Evolutionary conservation across 2,113 vertebrate species (phyloP).

Genomic region (Myocastor coypus): DNA sequence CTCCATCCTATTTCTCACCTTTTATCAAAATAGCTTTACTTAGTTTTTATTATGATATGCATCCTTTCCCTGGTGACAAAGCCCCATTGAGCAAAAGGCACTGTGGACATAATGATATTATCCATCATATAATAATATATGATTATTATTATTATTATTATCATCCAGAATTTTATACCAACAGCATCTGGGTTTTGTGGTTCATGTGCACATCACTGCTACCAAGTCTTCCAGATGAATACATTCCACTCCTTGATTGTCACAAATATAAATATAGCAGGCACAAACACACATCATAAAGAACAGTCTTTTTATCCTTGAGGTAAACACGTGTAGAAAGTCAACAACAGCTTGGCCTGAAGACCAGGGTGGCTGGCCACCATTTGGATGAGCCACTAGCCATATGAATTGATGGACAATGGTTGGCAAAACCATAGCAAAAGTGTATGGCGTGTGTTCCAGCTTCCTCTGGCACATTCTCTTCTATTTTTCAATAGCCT

Average conservation of each 20-base stretch:
- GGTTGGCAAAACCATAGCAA: background rate
- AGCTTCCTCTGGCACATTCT: background rate
- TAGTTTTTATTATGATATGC: background rate
- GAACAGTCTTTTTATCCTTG: background rate
- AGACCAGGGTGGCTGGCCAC: too few species aligned
- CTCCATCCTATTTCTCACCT: background rate
- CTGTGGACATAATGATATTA: background rate
- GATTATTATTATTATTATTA: too few species aligned
- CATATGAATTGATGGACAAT: background rate
- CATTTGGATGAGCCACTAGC: background rate
- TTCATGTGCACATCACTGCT: background rate
- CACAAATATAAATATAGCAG: background rate
- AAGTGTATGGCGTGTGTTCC: background rate
- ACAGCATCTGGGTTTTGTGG: background rate
- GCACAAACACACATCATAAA: background rate
- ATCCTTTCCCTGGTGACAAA: background rate
- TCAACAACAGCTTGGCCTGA: constrained; percentile 32
- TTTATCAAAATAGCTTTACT: background rate
- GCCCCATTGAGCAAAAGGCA: background rate
- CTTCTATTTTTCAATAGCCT: background rate
- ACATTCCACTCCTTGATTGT: background rate
- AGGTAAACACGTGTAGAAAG: constrained; percentile 6
- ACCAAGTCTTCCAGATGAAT: background rate
- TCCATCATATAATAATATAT: too few species aligned
- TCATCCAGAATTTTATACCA: background rate